Base-by-base conservation (phyloP, 2,888 invertebrate species). In the Drymonia ruficornis region DNA sequence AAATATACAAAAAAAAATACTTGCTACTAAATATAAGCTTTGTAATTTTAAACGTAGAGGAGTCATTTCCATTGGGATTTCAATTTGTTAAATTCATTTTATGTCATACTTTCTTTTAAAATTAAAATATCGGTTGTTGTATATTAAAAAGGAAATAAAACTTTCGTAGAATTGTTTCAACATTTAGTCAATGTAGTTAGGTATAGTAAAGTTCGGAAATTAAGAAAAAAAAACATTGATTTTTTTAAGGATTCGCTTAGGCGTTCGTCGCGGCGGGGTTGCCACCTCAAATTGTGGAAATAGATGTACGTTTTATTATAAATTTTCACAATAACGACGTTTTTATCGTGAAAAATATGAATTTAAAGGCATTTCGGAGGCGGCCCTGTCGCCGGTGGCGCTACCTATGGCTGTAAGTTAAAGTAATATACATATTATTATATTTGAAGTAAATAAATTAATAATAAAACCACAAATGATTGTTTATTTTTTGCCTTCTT, bases 391-490 rank as follows among this genome's bases (percentile, higher is more conserved):
- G 67, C 56, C 28, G 54, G 47, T 31, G 70, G 50, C 64, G 70
- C 63, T 57, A 66, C 63, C 62, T 81, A 81, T 87, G 91, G 91
- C 91, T 92, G 90, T 92, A 91, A 91, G 89, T 89, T 91, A 91
- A 91, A 87, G 84, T 85, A 88, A 91, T 91, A 91, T 89, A 92
- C 89, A 91, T 91, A 91, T 90, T 76, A 84, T 87, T 91, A 91
- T 92, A 92, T 91, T 91, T 70, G 72, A 72, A 87, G 89, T 92
- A 90, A 91, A 91, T 92, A 91, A 91, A 92, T 91, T 90, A 91
- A 92, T 91, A 87, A 90, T 87, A 91, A 91, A 91, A 89, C 70
- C 60, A 75, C 61, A 63, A 11, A 59, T 50, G 13, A 63, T 45
- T 58, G 77, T 81, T 83, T 74, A 72, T 76, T 78, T 79, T 78